A percentile compares a stretch with the other conserved stretches of the same genome.
phyloP scores from a whole-genome alignment of 2,797 vertebrate species.

The Aplochiton taeniatus region DNA sequence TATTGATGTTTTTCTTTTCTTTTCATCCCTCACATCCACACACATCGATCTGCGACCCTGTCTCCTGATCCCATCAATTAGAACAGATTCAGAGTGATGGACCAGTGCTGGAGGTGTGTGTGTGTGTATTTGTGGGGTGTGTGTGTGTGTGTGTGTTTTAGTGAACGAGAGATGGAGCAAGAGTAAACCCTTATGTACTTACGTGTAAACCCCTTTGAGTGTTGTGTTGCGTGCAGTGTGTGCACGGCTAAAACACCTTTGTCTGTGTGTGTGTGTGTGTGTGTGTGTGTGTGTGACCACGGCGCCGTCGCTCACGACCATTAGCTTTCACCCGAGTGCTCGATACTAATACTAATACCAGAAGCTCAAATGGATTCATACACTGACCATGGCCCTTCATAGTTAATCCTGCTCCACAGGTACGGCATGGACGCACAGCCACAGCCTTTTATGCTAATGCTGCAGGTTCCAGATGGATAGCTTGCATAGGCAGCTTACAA shows the following conservation, averaged over 20 bases:
- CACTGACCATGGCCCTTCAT: no score
- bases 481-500: no score
- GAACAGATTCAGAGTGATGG: conserved; percentile 5
- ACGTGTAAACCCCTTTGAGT: no score
- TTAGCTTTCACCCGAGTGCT: background rate
- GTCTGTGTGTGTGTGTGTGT: background rate
- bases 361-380: background rate
- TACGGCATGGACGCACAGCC: no score
- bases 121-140: background rate
- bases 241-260: no score
- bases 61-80: conserved; percentile 34
- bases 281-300: background rate
- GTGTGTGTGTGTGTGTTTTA: background rate
- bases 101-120: background rate
- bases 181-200: no score
- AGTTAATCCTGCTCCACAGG: no score
- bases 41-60: conserved; percentile 42
- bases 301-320: background rate
- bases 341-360: conserved; percentile 1
- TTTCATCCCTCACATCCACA: conserved; percentile 36
- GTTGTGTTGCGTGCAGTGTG: no score
- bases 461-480: no score
- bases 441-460: no score
- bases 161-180: no score
- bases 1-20: conserved; percentile 43